phyloP scores from a whole-genome alignment of 2,888 invertebrate species.

The Dorcus parallelipipedus region DNA sequence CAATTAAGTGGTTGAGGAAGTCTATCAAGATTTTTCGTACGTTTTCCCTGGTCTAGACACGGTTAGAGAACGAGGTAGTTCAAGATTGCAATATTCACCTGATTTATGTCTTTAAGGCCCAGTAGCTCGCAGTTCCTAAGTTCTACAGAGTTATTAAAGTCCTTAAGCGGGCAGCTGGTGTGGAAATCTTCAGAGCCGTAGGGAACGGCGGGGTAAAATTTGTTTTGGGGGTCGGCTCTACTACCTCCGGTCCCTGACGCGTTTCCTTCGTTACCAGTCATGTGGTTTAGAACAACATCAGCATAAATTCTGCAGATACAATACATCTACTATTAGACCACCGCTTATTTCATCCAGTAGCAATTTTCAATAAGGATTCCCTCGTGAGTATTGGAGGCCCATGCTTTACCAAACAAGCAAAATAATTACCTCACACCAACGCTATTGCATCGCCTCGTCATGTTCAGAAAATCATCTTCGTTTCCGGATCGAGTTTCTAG shows the following conservation, averaged over 20 bases:
- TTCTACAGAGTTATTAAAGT: constrained; percentile 63
- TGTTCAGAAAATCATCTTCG: too few species aligned
- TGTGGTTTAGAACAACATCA: constrained; percentile 85
- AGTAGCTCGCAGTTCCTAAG: constrained; percentile 52
- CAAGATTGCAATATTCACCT: constrained; percentile 41
- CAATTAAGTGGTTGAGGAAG: constrained; percentile 64
- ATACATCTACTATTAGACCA: too few species aligned
- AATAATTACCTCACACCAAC: too few species aligned
- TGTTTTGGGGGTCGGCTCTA: constrained; percentile 49
- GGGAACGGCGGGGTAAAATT: constrained; percentile 59
- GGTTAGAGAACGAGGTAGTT: not conserved
- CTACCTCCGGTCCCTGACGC: constrained; percentile 63
- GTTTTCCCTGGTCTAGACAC: constrained; percentile 45
- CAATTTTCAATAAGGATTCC: too few species aligned
- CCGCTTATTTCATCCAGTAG: too few species aligned
- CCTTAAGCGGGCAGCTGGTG: constrained; percentile 58
- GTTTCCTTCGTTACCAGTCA: constrained; percentile 55
- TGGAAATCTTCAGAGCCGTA: constrained; percentile 69
- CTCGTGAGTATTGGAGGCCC: too few species aligned
- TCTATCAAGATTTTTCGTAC: constrained; percentile 64
- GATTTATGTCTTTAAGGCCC: constrained; percentile 75
- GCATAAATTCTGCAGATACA: constrained; percentile 67
- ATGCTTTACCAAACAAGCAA: too few species aligned
- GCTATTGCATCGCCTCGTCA: too few species aligned
- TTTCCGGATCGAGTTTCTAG: too few species aligned